Percentiles rank a stretch among this genome's conserved stretches.
Conservation (phyloP, 1,140 invertebrate genomes). For the Drosophila lacertosa region DNA sequence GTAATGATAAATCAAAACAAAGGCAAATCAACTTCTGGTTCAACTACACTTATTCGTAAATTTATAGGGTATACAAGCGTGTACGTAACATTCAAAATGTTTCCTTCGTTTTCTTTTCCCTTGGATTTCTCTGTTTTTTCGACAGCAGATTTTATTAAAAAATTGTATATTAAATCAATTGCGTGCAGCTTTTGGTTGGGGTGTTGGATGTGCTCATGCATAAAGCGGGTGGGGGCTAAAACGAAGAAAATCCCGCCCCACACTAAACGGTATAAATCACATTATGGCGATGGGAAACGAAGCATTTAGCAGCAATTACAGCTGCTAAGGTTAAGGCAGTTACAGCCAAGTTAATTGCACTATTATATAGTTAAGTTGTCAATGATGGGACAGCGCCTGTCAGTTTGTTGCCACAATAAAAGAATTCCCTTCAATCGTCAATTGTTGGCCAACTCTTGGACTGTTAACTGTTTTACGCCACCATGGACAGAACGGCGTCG, state of each 20-base stretch:
- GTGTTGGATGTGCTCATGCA: conserved; percentile 74
- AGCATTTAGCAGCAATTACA: conserved; percentile 19
- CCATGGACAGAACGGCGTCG: conserved; percentile 25
- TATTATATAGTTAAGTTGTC: conserved; percentile 35
- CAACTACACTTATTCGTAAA: conserved; percentile 2
- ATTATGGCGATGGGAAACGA: conserved; percentile 20
- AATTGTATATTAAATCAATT: conserved; percentile 82
- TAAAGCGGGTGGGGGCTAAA: conserved; percentile 15
- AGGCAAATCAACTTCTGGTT: too few species aligned
- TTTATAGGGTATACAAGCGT: conserved; percentile 8
- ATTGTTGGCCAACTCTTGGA: not conserved
- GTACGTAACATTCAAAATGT: not conserved
- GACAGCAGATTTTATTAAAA: conserved; percentile 78
- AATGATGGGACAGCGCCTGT: conserved; percentile 51
- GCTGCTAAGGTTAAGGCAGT: conserved; percentile 8
- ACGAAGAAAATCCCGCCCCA: conserved; percentile 4
- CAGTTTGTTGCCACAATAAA: conserved; percentile 36
- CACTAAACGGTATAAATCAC: conserved; percentile 41
- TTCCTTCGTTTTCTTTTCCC: conserved; percentile 40
- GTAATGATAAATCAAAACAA: too few species aligned
- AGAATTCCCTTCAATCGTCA: not conserved
- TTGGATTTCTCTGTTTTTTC: conserved; percentile 42
- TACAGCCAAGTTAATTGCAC: conserved; percentile 12
- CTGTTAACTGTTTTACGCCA: not conserved
- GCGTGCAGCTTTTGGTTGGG: conserved; percentile 69